phyloP scores from a whole-genome alignment of 2,888 invertebrate species.

The Lamproptera curius region DNA sequence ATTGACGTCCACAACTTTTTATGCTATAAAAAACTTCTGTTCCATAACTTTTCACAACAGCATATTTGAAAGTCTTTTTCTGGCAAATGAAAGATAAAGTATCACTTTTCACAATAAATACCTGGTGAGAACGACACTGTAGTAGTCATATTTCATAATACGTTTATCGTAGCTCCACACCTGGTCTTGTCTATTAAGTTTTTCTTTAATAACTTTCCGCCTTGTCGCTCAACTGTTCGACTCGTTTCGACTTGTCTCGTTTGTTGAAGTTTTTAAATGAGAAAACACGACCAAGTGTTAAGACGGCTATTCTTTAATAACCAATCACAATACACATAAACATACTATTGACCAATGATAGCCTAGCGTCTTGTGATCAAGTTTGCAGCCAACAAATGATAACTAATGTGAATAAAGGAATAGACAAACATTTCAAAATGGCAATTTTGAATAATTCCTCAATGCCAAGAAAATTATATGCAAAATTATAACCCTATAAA shows the following conservation, averaged over 20 bases:
- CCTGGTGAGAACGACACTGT: constrained; percentile 39
- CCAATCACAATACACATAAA: neutral
- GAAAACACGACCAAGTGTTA: constrained; percentile 6
- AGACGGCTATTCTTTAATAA: neutral
- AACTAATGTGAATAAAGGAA: no score
- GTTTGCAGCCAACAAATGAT: no score
- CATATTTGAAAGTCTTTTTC: no score
- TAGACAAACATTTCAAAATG: no score
- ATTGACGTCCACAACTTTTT: no score
- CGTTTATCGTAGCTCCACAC: constrained; percentile 8
- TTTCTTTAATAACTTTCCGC: constrained; percentile 15
- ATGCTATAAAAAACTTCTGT: no score
- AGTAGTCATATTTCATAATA: constrained; percentile 32
- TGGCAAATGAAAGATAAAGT: no score
- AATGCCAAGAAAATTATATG: no score
- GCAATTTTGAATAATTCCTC: no score
- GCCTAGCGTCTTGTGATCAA: neutral
- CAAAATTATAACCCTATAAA: no score
- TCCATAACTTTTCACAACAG: no score
- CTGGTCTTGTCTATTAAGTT: constrained; percentile 20
- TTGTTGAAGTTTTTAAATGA: constrained; percentile 20
- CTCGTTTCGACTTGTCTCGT: constrained; percentile 31
- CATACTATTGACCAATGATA: constrained; percentile 6
- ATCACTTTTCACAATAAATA: constrained; percentile 26
- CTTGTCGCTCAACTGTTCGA: constrained; percentile 2